These are phyloP conservation scores for Coturnix japonica DNA, from an alignment of 2,113 vertebrate genomes.

Conservation along the genomic window DNA sequence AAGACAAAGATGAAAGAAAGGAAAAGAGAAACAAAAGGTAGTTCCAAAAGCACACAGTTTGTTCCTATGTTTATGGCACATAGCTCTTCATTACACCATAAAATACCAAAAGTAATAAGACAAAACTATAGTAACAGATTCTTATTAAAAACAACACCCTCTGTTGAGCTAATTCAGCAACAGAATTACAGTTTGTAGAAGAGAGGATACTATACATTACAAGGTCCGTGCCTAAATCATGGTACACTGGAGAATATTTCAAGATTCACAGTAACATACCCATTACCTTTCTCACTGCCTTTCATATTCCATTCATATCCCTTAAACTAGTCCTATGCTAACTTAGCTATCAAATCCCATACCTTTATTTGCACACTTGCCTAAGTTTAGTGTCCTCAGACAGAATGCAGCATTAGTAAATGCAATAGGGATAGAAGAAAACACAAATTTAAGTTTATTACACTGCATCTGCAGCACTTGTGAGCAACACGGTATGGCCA, in stretches of 20 bases:
- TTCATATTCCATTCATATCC: background rate
- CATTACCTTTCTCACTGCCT: background rate
- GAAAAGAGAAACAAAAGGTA: conserved; percentile 63
- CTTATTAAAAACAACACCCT: background rate
- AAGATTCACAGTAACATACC: background rate
- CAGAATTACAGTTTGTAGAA: background rate
- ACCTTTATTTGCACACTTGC: background rate
- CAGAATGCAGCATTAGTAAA: background rate
- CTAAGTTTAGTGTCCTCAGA: background rate
- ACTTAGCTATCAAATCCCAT: background rate
- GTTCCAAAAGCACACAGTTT: background rate
- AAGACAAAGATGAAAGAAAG: conserved; percentile 81
- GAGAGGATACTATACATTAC: background rate
- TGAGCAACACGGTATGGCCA: background rate
- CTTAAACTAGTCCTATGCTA: background rate
- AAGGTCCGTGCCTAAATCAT: background rate
- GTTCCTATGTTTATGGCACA: background rate
- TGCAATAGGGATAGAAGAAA: background rate
- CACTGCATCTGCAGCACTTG: background rate
- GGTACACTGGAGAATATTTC: background rate
- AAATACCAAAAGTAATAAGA: conserved; percentile 5
- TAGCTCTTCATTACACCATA: conserved; percentile 10
- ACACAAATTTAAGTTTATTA: background rate
- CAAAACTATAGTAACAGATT: conserved; percentile 10
- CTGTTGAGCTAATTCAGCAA: background rate